A percentile compares a stretch with the other conserved stretches of the same genome.
These are phyloP conservation scores for Ispidina lecontei DNA, from an alignment of 2,797 vertebrate species.

Conservation along the genomic window DNA sequence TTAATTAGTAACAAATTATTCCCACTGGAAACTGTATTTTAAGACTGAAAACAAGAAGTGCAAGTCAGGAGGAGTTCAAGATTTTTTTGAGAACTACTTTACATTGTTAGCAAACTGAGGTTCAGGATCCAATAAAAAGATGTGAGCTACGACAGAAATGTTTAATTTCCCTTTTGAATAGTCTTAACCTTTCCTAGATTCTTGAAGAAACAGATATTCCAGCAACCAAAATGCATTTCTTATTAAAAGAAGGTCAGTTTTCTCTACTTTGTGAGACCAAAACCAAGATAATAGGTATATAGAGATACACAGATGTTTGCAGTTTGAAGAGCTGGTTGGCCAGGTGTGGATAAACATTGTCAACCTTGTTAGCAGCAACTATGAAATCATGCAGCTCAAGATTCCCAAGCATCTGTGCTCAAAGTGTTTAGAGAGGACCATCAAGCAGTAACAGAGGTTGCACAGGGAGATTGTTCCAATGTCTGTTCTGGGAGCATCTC, in stretches of 20 bases:
- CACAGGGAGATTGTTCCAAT: background rate
- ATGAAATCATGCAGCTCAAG: background rate
- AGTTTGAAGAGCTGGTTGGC: background rate
- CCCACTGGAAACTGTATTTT: background rate
- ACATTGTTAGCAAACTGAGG: background rate
- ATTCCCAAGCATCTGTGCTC: background rate
- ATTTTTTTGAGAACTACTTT: background rate
- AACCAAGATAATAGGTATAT: background rate
- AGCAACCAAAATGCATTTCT: background rate
- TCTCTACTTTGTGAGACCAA: background rate
- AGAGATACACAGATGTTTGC: background rate
- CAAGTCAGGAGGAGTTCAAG: background rate
- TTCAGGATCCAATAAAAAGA: background rate
- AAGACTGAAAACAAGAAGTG: background rate
- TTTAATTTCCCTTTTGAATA: background rate
- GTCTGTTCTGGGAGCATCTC: background rate
- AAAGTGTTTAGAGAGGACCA: background rate
- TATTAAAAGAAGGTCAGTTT: background rate
- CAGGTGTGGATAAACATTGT: background rate
- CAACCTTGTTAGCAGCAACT: background rate
- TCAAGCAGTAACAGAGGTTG: background rate
- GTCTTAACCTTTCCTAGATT: background rate
- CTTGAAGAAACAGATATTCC: background rate
- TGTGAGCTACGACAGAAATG: background rate
- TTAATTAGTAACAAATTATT: slow-evolving; percentile 13